phyloP scores from a whole-genome alignment of 1,140 invertebrate genomes.

The Lepidurus couesii region DNA sequence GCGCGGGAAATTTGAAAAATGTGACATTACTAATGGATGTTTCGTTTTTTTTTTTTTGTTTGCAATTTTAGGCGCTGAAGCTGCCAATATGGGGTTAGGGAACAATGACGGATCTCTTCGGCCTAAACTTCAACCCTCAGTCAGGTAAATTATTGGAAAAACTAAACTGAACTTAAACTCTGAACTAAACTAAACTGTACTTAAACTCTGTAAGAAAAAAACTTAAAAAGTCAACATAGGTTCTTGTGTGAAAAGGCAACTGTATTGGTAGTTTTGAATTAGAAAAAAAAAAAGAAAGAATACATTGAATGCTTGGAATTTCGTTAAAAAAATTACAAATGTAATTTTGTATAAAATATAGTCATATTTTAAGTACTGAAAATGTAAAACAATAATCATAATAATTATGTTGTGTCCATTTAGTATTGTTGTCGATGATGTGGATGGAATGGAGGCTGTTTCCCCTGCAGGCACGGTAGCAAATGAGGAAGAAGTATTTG shows the following conservation, averaged over 20 bases:
- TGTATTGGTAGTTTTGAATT: too few species aligned
- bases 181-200: too few species aligned
- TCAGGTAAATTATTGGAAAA: neutral
- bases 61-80: neutral
- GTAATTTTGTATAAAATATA: too few species aligned
- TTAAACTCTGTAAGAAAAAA: too few species aligned
- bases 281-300: too few species aligned
- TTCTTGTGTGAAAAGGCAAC: too few species aligned
- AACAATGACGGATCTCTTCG: neutral
- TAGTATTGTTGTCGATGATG: constrained; percentile 30
- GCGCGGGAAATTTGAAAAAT: neutral
- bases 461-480: neutral
- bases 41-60: neutral
- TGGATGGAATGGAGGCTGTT: constrained; percentile 23
- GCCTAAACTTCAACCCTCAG: neutral
- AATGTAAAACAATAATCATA: too few species aligned
- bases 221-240: too few species aligned
- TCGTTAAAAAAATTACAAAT: too few species aligned
- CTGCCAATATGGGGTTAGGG: neutral
- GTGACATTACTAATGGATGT: neutral
- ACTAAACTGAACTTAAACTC: too few species aligned
- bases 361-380: too few species aligned
- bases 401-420: neutral
- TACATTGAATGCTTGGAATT: too few species aligned
- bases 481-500: constrained; percentile 27